Base-by-base conservation (phyloP, 2,888 invertebrate genomes). In the Caenorhabditis zanzibari region DNA sequence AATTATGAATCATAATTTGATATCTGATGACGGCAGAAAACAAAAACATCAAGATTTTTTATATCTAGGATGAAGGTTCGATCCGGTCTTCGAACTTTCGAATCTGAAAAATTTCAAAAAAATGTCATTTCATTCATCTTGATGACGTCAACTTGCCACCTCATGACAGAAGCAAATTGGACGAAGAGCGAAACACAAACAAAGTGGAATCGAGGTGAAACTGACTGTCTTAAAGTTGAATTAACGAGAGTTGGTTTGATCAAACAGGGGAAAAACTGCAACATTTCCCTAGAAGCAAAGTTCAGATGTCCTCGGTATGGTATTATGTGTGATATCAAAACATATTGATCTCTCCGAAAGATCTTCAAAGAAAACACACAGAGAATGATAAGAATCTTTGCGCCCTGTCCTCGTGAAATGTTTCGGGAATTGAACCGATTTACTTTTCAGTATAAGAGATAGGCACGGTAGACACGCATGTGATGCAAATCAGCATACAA, bases 301-400 rank as follows among this genome's bases (percentile, higher is more conserved):
- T 79, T 71, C 79, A 64, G n/a, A 58, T 47, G 69, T 58, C 63
- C 64, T 63, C 79, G 4, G 49, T 2, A 4, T 7, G 63, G 54
- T n/a, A n/a, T 63, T 26, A n/a, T 63, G 28, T 32, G 47, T 16
- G n/a, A 52, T 49, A 26, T 22, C 32, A 49, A 69, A 76, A 69
- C 77, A 69, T 63, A 71, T 69, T 69, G 69, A 77, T 69, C 79
- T 63, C 64, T 71, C 63, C 64, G 63, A 54, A 47, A 71, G 63
- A 79, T 79, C 79, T 79, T 79, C 79, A 79, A 79, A 71, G 71
- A 79, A 79, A 56, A 52, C 69, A 59, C 59, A 35, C 47, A 58
- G 16, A 58, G 22, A 59, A 24, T 77, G 69, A 77, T 77, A 69
- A 59, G 68, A 38, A 68, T 76, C 58, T 44, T 47, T 47, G 4